Evolutionary conservation across 2,888 invertebrate species (phyloP), one percentile per base, ranked within the genome.

Genomic region (Globia sparganii): DNA sequence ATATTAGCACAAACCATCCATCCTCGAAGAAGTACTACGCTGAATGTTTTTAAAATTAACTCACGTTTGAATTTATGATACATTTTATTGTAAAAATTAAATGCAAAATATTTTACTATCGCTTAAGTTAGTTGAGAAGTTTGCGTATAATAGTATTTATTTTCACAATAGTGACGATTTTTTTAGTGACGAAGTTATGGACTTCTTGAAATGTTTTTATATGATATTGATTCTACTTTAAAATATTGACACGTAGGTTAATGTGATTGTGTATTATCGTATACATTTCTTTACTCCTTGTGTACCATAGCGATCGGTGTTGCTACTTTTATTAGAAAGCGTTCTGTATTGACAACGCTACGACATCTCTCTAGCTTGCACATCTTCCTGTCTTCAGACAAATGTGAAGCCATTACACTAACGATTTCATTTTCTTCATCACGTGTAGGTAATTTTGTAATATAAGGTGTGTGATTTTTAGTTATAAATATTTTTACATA

Each of bases 31-130:
- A 89, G 90, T 92, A 95, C 91, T 95, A 95, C 91, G 95, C 95
- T 95, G 94, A 94, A 95, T 95, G 95, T 96, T 96, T 95, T 95
- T 93, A 95, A 94, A 92, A 93, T 95, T 88, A 93, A 95, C 91
- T 95, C 96, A 95, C 95, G 96, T 96, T 96, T 96, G 94, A 96
- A 96, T 96, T 96, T 96, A 96, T 96, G 93, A 96, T 95, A 96
- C 96, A 96, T 96, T 96, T 96, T 96, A 96, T 96, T 95, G 92
- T 94, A 94, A 95, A 95, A 95, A 89, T 90, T 87, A 85, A 90
- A 87, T 82, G 87, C 85, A 92, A 93, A 93, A 95, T 96, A 96
- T 96, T 96, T 96, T 96, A 95, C 93, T 96, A 96, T 95, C 92
- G 93, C 95, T 96, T 96, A 95, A 93, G 96, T 96, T 96, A 96